Evolutionary conservation across 2,113 vertebrate species (phyloP).

Genomic region (Echinops telfairi): DNA sequence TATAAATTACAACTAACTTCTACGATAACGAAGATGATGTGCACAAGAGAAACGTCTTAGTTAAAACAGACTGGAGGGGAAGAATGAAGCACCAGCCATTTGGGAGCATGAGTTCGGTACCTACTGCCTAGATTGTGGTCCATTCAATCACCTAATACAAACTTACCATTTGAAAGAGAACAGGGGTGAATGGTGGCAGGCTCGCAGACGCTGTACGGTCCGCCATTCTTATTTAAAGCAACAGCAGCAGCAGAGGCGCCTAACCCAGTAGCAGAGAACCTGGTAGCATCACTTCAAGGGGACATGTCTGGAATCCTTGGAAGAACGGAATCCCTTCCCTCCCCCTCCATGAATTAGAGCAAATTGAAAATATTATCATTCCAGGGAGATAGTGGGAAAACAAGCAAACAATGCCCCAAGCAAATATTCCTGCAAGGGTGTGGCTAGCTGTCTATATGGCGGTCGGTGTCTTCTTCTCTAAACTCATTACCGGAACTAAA

Average conservation of each 20-base stretch:
- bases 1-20: conserved; percentile 84
- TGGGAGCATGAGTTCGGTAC: conserved; percentile 74
- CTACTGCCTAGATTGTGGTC: conserved; percentile 73
- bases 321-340: conserved; percentile 46
- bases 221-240: conserved; percentile 71
- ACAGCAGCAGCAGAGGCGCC: conserved; percentile 62
- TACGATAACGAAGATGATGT: conserved; percentile 80
- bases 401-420: conserved; percentile 67
- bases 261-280: conserved; percentile 42
- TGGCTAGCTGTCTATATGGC: conserved; percentile 9
- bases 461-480: conserved; percentile 67
- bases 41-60: conserved; percentile 80
- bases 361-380: neutral
- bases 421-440: conserved; percentile 56
- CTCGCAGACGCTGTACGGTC: conserved; percentile 64
- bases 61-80: conserved; percentile 78
- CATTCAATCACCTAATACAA: conserved; percentile 79
- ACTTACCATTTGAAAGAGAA: conserved; percentile 71
- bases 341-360: conserved; percentile 9
- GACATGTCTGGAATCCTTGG: conserved; percentile 74
- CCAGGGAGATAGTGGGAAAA: conserved; percentile 48
- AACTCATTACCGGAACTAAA: conserved; percentile 63
- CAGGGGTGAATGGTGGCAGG: conserved; percentile 60
- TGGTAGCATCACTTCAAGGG: conserved; percentile 19
- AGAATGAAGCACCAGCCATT: conserved; percentile 76